Evolutionary conservation across 1,140 invertebrate genomes (phyloP).

Genomic region (Calephelis nemesis): DNA sequence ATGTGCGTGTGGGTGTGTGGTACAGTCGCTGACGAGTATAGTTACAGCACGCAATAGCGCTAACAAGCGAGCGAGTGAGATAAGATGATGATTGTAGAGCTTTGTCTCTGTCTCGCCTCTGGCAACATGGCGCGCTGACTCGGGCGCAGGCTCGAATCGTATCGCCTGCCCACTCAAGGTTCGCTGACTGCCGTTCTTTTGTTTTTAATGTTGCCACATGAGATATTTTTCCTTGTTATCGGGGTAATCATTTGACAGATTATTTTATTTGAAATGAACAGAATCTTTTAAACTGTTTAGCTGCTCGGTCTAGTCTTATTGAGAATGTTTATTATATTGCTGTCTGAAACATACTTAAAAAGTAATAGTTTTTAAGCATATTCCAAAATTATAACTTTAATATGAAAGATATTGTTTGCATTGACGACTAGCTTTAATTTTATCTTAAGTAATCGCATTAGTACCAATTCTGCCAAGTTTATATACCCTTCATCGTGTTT

Average conservation of each 20-base stretch:
- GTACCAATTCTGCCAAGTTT: too few species aligned
- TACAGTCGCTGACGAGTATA: conserved; percentile 75
- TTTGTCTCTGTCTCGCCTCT: conserved; percentile 53
- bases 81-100: conserved; percentile 45
- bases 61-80: conserved; percentile 73
- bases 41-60: conserved; percentile 78
- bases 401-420: too few species aligned
- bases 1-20: conserved; percentile 72
- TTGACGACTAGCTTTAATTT: too few species aligned
- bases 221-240: conserved; percentile 32
- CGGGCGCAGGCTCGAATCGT: conserved; percentile 78
- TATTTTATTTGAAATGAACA: too few species aligned
- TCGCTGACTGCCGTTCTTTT: conserved; percentile 81
- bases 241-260: conserved; percentile 13
- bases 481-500: too few species aligned
- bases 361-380: too few species aligned
- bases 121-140: conserved; percentile 77
- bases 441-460: too few species aligned
- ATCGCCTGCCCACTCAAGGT: conserved; percentile 81
- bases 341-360: too few species aligned
- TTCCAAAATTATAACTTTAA: too few species aligned
- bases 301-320: too few species aligned
- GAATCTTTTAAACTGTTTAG: too few species aligned
- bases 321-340: too few species aligned
- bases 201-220: conserved; percentile 75